These are phyloP conservation scores for Sphenodon punctatus DNA, from an alignment of 2,797 vertebrate genomes.

Conservation along the genomic window DNA sequence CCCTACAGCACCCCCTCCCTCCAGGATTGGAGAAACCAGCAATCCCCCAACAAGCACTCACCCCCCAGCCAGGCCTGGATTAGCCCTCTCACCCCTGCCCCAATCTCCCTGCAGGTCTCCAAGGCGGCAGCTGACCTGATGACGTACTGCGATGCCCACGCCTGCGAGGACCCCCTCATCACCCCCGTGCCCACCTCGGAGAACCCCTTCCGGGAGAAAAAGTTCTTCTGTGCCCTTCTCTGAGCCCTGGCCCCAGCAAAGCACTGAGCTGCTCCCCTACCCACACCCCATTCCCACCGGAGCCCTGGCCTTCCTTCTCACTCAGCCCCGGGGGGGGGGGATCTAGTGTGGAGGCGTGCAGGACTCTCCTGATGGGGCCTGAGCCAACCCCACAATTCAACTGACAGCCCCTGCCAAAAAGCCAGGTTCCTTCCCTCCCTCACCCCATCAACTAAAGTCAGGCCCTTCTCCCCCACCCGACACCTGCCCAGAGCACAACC, in stretches of 20 bases:
- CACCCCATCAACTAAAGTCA: too few species aligned
- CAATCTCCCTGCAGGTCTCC: constrained; percentile 65
- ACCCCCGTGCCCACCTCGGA: constrained; percentile 77
- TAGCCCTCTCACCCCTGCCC: background rate
- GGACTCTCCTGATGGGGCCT: background rate
- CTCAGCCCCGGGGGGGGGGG: background rate
- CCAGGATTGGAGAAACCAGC: too few species aligned
- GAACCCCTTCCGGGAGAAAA: constrained; percentile 78
- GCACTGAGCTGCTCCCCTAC: background rate
- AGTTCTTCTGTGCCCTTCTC: constrained; percentile 77
- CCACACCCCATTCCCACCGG: background rate
- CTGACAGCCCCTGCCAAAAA: background rate
- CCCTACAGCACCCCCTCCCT: too few species aligned
- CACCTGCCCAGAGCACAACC: background rate
- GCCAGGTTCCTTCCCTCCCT: too few species aligned
- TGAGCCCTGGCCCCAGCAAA: constrained; percentile 30
- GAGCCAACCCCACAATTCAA: too few species aligned
- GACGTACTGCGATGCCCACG: constrained; percentile 75
- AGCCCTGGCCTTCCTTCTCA: background rate
- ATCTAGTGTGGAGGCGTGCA: background rate
- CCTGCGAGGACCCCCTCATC: constrained; percentile 76
- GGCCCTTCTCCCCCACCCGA: background rate
- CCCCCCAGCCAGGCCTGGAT: background rate
- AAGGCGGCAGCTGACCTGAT: constrained; percentile 76
- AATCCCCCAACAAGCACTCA: too few species aligned